Evolutionary conservation across 2,888 invertebrate genomes (phyloP).

Genomic region (Patella caerulea): DNA sequence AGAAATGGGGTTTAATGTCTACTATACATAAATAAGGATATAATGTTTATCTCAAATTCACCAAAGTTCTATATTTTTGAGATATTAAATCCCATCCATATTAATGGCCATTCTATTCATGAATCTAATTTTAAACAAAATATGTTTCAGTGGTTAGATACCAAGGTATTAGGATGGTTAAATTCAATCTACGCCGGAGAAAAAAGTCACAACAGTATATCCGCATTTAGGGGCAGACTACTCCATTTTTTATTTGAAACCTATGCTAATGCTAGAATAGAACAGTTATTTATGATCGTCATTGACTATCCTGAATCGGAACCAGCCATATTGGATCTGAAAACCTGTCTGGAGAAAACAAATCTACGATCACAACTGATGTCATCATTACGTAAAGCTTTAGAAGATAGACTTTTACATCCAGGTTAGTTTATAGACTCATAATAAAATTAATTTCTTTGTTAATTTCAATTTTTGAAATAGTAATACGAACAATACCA

Average conservation of each 20-base stretch:
- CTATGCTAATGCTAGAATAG: conserved; percentile 88
- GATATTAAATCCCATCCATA: neutral
- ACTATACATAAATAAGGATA: too few relatives aligned
- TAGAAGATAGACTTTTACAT: conserved; percentile 90
- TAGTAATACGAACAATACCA: too few relatives aligned
- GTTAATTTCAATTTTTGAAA: too few relatives aligned
- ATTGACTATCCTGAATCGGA: conserved; percentile 97
- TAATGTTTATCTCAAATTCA: too few relatives aligned
- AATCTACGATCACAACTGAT: conserved; percentile 80
- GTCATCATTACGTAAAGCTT: conserved; percentile 83
- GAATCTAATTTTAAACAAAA: too few relatives aligned
- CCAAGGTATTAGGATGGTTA: conserved; percentile 89
- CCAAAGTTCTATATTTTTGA: too few relatives aligned
- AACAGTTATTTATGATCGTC: conserved; percentile 94
- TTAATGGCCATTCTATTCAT: neutral
- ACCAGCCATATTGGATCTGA: conserved; percentile 91
- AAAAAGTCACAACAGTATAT: conserved; percentile 52
- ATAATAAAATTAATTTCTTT: too few relatives aligned
- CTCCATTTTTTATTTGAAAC: conserved; percentile 88
- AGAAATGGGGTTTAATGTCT: too few relatives aligned
- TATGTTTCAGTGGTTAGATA: conserved; percentile 83
- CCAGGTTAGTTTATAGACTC: conserved; percentile 71
- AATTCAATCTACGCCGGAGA: conserved; percentile 79
- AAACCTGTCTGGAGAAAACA: conserved; percentile 87
- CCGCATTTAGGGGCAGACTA: conserved; percentile 73